Conservation (phyloP, 2,888 invertebrate species). For the Volucella bombylans region DNA sequence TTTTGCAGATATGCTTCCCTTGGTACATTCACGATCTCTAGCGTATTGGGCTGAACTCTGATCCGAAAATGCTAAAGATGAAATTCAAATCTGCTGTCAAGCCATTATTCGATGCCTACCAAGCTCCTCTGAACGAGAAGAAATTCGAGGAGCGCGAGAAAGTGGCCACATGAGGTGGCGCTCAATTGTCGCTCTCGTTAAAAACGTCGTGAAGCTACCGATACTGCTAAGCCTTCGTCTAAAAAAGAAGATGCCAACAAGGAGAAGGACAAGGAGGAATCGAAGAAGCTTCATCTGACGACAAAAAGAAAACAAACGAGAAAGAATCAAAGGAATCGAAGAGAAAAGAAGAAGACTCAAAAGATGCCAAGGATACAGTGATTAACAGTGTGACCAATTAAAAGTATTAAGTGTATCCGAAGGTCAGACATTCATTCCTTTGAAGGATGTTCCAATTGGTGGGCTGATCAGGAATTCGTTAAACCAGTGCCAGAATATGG, state of each 20-base stretch:
- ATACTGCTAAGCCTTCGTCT: too few relatives aligned
- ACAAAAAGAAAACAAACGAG: slow-evolving; percentile 80
- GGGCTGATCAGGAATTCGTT: slow-evolving; percentile 92
- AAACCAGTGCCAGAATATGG: slow-evolving; percentile 96
- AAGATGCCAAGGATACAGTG: slow-evolving; percentile 85
- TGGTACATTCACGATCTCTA: slow-evolving; percentile 96
- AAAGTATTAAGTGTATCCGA: slow-evolving; percentile 91
- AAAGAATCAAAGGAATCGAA: slow-evolving; percentile 79
- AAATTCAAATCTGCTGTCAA: too few relatives aligned
- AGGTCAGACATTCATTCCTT: slow-evolving; percentile 89
- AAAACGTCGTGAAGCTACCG: slow-evolving; percentile 91
- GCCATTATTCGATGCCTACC: slow-evolving; percentile 97
- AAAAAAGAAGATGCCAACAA: slow-evolving; percentile 79
- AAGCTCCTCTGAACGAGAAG: slow-evolving; percentile 98
- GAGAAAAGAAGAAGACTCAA: slow-evolving; percentile 83
- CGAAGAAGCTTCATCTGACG: slow-evolving; percentile 77
- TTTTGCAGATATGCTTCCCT: slow-evolving; percentile 97
- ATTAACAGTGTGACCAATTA: slow-evolving; percentile 94
- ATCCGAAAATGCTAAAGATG: too few relatives aligned
- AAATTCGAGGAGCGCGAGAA: too few relatives aligned
- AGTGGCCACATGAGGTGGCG: too few relatives aligned
- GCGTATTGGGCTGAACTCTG: slow-evolving; percentile 97
- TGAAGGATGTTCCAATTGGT: slow-evolving; percentile 96
- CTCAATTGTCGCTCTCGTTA: too few relatives aligned
- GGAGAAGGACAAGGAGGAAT: slow-evolving; percentile 78